Base-by-base conservation (phyloP, 1,140 invertebrate genomes). In the Drosophila arawakana region DNA sequence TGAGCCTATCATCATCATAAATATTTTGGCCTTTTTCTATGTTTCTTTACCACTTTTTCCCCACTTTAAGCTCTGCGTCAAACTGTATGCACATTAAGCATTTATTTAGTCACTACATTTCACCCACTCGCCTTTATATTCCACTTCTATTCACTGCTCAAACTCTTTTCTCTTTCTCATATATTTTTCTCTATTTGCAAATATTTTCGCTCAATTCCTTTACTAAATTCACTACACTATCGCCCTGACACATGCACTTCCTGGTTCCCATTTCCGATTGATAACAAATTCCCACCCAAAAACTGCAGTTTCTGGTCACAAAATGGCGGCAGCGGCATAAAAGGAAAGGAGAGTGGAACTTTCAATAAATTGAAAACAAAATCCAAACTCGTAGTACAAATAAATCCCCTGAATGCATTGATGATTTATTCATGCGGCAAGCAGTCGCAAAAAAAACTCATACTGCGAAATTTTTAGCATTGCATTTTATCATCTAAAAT, bases 381-480 rank as follows among this genome's bases (percentile, higher is more conserved):
- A 39, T 43, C 18, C 18, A 71, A 50, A 50, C 30, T 54, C 7
- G 52, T n/a, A 18, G 7, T 54, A 54, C 8, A 68, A 66, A 74
- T 62, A 60, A 69, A 66, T 66, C 43, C 71, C 76, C 37, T 44
- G 25, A 80, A 68, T 80, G 80, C 76, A 83, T 70, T 73, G 83
- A 89, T 86, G 83, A 86, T 86, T 86, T 86, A 86, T 86, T 89
- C 83, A 86, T 80, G 83, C 79, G 70, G 76, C 60, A 65, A n/a
- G 25, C 57, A 18, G 41, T 18, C 55, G 10, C 21, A 66, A 5
- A 59, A 47, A 61, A 43, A 43, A 2, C 62, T 35, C 34, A 61
- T 3, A 37, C 13, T 49, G 66, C 66, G 70, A 68, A 76, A 67
- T 72, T 52, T 70, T 71, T 59, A 80, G 75, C 81, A 88, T 78